These are phyloP conservation scores for Syndactyla subalaris DNA, from an alignment of 2,797 vertebrate genomes.

Conservation along the genomic window DNA sequence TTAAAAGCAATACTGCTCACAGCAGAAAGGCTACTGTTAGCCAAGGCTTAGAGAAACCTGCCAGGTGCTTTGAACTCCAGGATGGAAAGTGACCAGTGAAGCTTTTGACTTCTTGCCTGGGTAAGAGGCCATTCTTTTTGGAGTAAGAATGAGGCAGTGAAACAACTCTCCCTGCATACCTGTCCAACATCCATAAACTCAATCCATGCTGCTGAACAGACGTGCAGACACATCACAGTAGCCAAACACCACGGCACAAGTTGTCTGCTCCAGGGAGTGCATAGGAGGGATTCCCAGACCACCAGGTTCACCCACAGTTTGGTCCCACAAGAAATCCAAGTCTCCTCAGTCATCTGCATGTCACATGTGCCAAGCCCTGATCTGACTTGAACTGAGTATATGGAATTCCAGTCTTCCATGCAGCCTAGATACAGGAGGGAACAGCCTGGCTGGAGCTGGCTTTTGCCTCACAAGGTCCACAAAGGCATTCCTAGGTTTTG, in stretches of 20 bases:
- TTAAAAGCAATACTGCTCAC: background rate
- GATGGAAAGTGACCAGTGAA: background rate
- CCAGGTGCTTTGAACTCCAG: background rate
- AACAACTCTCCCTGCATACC: background rate
- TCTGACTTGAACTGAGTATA: background rate
- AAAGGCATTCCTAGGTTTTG: background rate
- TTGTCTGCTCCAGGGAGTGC: background rate
- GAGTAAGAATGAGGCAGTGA: background rate
- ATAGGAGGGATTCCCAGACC: background rate
- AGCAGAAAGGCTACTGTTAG: background rate
- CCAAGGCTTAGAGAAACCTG: background rate
- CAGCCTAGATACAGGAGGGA: background rate
- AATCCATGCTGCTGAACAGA: rapidly evolving
- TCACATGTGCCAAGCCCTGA: rapidly evolving
- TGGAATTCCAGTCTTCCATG: background rate
- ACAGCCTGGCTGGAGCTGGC: background rate
- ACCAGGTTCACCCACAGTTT: background rate
- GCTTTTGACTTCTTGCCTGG: background rate
- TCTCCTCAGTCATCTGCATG: background rate
- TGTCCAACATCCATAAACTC: background rate
- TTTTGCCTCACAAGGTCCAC: background rate
- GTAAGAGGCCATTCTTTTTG: background rate
- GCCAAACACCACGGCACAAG: background rate
- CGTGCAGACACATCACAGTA: rapidly evolving
- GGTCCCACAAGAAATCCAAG: background rate